These are phyloP conservation scores for Syrphus vitripennis DNA, from an alignment of 2,888 invertebrate genomes.

Conservation along the genomic window DNA sequence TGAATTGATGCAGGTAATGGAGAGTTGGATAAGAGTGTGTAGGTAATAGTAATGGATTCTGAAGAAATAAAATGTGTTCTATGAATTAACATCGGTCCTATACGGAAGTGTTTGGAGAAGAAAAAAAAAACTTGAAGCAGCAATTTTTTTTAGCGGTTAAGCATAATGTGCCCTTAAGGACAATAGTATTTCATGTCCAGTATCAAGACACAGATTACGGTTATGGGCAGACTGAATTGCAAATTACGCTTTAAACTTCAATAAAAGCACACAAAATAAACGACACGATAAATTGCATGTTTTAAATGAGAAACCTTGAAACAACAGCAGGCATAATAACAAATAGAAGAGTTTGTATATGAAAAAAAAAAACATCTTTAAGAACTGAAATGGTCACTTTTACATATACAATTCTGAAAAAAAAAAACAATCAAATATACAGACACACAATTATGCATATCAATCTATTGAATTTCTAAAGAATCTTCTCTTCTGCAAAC, in stretches of 20 bases:
- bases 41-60: background rate
- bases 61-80: background rate
- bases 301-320: background rate
- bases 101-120: background rate
- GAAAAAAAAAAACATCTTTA: background rate
- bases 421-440: conserved; percentile 5
- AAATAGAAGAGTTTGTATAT: background rate
- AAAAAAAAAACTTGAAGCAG: background rate
- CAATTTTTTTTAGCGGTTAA: background rate
- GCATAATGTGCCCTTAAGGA: background rate
- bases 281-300: background rate
- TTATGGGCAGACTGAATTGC: background rate
- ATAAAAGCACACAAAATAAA: background rate
- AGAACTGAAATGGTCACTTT: conserved; percentile 15
- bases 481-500: conserved; percentile 49
- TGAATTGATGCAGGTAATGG: conserved; percentile 26
- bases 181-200: background rate
- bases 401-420: background rate
- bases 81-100: background rate
- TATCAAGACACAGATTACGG: background rate
- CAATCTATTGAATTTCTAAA: conserved; percentile 23
- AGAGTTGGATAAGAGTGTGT: background rate
- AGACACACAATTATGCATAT: background rate
- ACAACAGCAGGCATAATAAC: background rate
- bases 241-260: background rate